Evolutionary conservation across 1,140 invertebrate species (phyloP), one percentile per base, ranked within the genome.

Genomic region (Macrocentrus cingulum): DNA sequence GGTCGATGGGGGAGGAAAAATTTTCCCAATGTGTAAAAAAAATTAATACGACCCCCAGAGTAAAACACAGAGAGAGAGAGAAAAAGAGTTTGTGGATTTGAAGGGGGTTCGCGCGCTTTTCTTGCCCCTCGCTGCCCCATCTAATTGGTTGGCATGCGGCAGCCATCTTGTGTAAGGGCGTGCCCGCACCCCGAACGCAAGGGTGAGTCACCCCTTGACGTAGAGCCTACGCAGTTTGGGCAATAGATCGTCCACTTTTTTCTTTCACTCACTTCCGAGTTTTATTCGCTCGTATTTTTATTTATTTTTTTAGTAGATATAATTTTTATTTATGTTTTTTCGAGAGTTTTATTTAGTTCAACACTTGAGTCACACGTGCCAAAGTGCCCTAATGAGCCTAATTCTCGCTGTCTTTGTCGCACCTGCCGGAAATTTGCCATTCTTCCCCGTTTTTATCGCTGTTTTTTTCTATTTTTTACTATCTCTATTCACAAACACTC

Each of bases 121-220:
- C 29, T 39, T 22, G 34, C 56, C 56, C 56, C 46, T 42, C 22
- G 37, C 18, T 19, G 20, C 37, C 16, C 25, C 19, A 39, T 58
- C 34, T 51, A 58, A 58, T 58, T 58, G 56, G 56, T 51, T 25
- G 46, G 29, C 37, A 15, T 29, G 34, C 15, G 39, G 37, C 56
- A 50, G 56, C 56, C 55, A 53, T 64, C 62, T 61, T 56, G 60
- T 52, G 32, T 41, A 58, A 51, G 56, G 56, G 56, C 56, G 56
- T 53, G 29, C 18, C 36, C 42, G 36, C 42, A 7, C 6, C 42
- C 42, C 13, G 39, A 54, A 48, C 49, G 57, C 32, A 54, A 39
- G 50, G 50, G 50, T 54, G 44, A 55, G 45, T 50, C 51, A 50
- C 51, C 59, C 45, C 46, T 29, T 49, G 34, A 53, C 36, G 52